Base-by-base conservation (phyloP, 2,888 invertebrate species). In the Agrochola lychnidis region DNA sequence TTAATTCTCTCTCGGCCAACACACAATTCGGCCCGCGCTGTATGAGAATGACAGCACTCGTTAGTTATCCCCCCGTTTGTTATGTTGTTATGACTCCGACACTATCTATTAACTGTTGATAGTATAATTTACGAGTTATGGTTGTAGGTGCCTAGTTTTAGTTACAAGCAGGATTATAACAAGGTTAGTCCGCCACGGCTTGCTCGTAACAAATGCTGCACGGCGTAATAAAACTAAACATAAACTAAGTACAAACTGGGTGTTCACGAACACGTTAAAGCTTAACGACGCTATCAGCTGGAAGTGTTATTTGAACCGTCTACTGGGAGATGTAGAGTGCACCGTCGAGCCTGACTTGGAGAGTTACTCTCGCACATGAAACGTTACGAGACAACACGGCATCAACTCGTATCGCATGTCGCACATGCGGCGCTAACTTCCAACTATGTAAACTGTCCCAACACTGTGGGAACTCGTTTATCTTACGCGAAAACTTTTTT, bases 1-100 rank as follows among this genome's bases (percentile, higher is more conserved):
- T 94, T 94, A 93, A 93, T 93, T 89, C 92, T 90, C 89, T 87
- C 87, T 88, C 87, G 86, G 89, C 88, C 90, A 89, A 85, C 91
- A 90, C 91, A 92, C 91, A 89, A 90, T 90, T 90, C 89, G 90
- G 89, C 85, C 89, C 82, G 87, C 90, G 87, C 90, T 91, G 92
- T 91, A 91, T 94, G 93, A 91, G 91, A 92, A 91, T 93, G 94
- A 93, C 94, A 94, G 93, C 92, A 90, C 91, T 92, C 94, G 93
- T 94, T 94, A 93, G 92, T 94, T 94, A 94, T 88, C 92, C 92
- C 84, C 86, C 88, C 87, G 87, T 87, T 91, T 87, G 89, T 89
- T 88, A 88, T 89, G 91, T 91, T 93, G 92, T 91, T 93, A 91
- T 92, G 91, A 91, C 88, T 89, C 89, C 86, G 87, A 91, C 92